Evolutionary conservation across 2,797 vertebrate species (phyloP).

Genomic region (Xiphorhynchus erythropygius): DNA sequence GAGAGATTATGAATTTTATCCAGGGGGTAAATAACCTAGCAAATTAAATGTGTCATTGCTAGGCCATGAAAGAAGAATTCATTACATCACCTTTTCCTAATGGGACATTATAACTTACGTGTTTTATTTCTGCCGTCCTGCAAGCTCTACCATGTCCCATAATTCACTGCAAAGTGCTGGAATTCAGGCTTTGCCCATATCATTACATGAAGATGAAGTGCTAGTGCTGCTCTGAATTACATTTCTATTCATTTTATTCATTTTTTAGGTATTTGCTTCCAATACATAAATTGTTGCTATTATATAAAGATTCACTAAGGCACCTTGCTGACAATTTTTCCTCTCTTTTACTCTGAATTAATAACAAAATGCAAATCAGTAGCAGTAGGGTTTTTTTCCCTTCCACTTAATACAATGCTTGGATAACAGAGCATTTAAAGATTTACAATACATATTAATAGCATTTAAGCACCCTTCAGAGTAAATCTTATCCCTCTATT

Average conservation of each 20-base stretch:
- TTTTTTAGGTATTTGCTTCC: conserved; percentile 34
- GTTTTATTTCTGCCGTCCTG: conserved; percentile 50
- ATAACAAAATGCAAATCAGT: conserved; percentile 64
- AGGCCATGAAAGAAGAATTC: conserved; percentile 74
- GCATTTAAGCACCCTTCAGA: neutral
- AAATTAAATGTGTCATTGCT: conserved; percentile 73
- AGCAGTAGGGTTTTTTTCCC: neutral
- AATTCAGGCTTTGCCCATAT: conserved; percentile 42
- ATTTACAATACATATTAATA: conserved; percentile 27
- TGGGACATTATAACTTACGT: conserved; percentile 57
- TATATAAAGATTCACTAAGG: conserved; percentile 13
- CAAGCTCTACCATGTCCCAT: conserved; percentile 46
- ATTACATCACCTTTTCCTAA: conserved; percentile 74
- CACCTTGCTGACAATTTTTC: conserved; percentile 28
- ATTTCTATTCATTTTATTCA: conserved; percentile 52
- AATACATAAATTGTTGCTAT: conserved; percentile 45
- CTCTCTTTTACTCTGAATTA: conserved; percentile 43
- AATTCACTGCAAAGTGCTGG: conserved; percentile 53
- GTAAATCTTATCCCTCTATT: neutral
- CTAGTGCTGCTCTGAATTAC: conserved; percentile 29
- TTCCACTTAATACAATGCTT: conserved; percentile 29
- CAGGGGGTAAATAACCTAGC: conserved; percentile 68
- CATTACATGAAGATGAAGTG: conserved; percentile 53
- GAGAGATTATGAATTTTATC: conserved; percentile 64
- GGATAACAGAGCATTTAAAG: conserved; percentile 42